These are phyloP conservation scores for Dynastes grantii DNA, from an alignment of 2,888 invertebrate genomes.

Conservation along the genomic window DNA sequence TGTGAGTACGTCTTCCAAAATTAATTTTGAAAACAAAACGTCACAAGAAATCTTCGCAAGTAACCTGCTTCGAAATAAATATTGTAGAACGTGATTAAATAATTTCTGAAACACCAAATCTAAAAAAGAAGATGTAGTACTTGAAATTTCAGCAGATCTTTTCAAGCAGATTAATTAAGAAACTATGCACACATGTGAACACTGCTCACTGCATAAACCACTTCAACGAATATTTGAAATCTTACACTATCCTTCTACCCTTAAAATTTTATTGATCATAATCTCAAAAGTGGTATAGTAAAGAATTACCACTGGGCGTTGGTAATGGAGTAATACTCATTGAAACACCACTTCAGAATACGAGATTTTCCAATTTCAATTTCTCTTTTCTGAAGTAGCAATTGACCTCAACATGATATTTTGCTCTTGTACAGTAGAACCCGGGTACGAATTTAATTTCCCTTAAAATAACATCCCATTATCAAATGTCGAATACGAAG, in stretches of 20 bases:
- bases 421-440: slow-evolving; percentile 18
- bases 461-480: neutral
- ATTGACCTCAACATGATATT: slow-evolving; percentile 31
- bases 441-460: slow-evolving; percentile 33
- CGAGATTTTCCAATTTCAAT: slow-evolving; percentile 47
- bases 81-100: too few relatives aligned
- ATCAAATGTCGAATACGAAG: neutral
- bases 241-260: neutral
- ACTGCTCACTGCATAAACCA: neutral
- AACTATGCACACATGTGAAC: neutral
- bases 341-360: slow-evolving; percentile 39
- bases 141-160: too few relatives aligned
- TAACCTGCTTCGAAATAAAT: too few relatives aligned
- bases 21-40: too few relatives aligned
- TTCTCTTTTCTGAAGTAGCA: slow-evolving; percentile 14
- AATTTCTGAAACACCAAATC: too few relatives aligned
- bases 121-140: too few relatives aligned
- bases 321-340: slow-evolving; percentile 25
- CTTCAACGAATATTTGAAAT: slow-evolving; percentile 3
- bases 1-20: too few relatives aligned
- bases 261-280: slow-evolving; percentile 24
- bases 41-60: too few relatives aligned
- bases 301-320: slow-evolving; percentile 25
- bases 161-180: too few relatives aligned
- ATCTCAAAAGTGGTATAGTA: neutral